A percentile compares a stretch with the other conserved stretches of the same genome.
phyloP scores from a whole-genome alignment of 2,888 invertebrate species.

The Lasius fuliginosus region DNA sequence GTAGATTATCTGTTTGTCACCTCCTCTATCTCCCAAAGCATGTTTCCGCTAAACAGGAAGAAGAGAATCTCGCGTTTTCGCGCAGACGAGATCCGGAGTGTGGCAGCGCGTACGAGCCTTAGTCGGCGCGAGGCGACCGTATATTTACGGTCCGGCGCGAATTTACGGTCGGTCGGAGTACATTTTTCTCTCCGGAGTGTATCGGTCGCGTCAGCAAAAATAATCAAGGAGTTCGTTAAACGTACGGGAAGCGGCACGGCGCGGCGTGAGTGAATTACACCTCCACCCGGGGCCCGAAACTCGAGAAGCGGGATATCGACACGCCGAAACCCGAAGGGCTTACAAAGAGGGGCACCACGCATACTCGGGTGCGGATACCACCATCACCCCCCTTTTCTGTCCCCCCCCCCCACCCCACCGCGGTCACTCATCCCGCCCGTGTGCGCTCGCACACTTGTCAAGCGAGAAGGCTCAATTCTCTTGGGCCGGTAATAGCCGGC shows the following conservation, averaged over 20 bases:
- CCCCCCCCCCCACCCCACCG: too few species aligned
- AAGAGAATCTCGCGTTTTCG: not conserved
- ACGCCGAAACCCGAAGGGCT: constrained; percentile 38
- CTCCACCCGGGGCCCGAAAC: constrained; percentile 53
- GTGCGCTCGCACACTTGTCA: constrained; percentile 62
- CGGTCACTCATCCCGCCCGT: not conserved
- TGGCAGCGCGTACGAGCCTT: not conserved
- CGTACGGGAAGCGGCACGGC: constrained; percentile 22
- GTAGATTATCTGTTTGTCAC: not conserved
- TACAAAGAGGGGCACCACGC: not conserved
- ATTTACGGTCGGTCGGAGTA: constrained; percentile 44
- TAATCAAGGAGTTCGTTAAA: constrained; percentile 55
- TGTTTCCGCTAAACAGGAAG: not conserved
- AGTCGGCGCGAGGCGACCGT: constrained; percentile 10
- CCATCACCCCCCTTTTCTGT: too few species aligned
- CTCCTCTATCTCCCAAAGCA: not conserved
- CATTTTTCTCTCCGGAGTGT: constrained; percentile 44
- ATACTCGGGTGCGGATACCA: not conserved
- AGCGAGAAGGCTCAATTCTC: constrained; percentile 81
- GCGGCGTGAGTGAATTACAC: constrained; percentile 39
- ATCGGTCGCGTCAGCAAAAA: constrained; percentile 50
- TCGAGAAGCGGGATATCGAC: constrained; percentile 40
- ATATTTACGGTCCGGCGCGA: constrained; percentile 26
- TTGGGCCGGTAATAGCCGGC: constrained; percentile 80
- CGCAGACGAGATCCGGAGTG: not conserved